Evolutionary conservation across 2,797 vertebrate species (phyloP), one percentile per base, ranked within the genome.

Genomic region (Meda fulgida): DNA sequence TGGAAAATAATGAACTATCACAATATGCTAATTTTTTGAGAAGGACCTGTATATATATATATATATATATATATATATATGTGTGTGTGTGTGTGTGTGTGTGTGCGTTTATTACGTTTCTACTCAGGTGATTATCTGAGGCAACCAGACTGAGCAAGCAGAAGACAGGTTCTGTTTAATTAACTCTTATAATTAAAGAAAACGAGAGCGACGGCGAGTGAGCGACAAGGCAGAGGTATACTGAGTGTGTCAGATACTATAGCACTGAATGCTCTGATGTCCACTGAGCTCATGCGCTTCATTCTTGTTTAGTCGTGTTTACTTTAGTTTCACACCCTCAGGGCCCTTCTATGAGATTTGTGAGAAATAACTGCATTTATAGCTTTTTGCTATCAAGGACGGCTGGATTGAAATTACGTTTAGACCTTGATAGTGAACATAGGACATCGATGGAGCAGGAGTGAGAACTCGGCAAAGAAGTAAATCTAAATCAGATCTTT

Each of bases 401-500:
- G 19, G 29, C 83, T 84, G 38, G 75, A 70, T 84, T 60, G 83
- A 48, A 85, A 85, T 85, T 79, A 63, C 23, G 71, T 84, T 60
- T 55, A 72, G 48, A 43, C 51, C n/a, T 60, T 72, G 75, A 83
- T 55, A 65, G 36, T 36, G 72, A 58, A 38, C 66, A 14, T 5
- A 53, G 40, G 51, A 78, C n/a, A 79, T 29, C 73, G 77, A 85
- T 21, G 55, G 55, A 80, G 67, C 67, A 80, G 51, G 43, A 77
- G 65, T 78, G 67, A 60, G 78, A 87, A 89, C 85, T 70, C 69
- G 86, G 89, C 89, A 87, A 79, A 80, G 85, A 89, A 87, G 89
- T 86, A 91, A 89, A 95, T 95, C 94, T 94, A 95, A 95, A 95
- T 94, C 93, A 91, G 92, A 95, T 95, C 95, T 95, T 87, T 91